Base-by-base conservation (phyloP, 2,113 vertebrate genomes). In the Perca fluviatilis region DNA sequence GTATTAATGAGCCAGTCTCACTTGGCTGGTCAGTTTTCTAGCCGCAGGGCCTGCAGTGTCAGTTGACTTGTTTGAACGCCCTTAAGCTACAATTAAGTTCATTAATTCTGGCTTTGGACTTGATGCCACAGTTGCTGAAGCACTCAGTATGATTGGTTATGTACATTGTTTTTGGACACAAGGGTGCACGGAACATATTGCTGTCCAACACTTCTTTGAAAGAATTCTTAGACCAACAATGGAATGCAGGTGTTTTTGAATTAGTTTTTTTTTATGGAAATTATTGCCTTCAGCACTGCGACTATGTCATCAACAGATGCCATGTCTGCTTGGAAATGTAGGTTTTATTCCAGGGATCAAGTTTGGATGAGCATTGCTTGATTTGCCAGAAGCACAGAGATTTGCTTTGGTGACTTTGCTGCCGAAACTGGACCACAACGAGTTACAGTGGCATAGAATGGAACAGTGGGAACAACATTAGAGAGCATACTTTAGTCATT, bases 1-100 rank as follows among this genome's bases (percentile, higher is more conserved):
- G 11, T 61, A 27, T 63, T 62, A 84, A 81, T 89, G 64, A 75
- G 73, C 33, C 51, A 2, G 40, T 53, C 33, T 51, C 62, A 60
- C 15, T 53, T 62, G 47, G 60, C 70, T 64, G 56, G 64, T 62
- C 58, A n/a, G 36, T 50, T 79, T 67, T 56, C 40, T 43, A 25
- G 53, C 58, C 14, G 4, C 47, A 30, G 47, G 73, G 43, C 25
- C 46, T 13, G 64, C 49, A 21, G 46, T 50, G 30, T 71, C 64
- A 12, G 46, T 14, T 43, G 70, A 23, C 40, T 76, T 69, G 62
- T 89, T 77, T 70, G 77, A 43, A 36, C 1, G 50, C 40, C 46
- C 15, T 67, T 73, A 66, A 80, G 27, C 27, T 53, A 13, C 19
- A 74, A 58, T 74, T 71, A 62, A 36, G 80, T 46, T 65, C 36